A percentile compares a stretch with the other conserved stretches of the same genome.
These are phyloP conservation scores for Ischnura elegans DNA, from an alignment of 2,888 invertebrate species.

Conservation along the genomic window DNA sequence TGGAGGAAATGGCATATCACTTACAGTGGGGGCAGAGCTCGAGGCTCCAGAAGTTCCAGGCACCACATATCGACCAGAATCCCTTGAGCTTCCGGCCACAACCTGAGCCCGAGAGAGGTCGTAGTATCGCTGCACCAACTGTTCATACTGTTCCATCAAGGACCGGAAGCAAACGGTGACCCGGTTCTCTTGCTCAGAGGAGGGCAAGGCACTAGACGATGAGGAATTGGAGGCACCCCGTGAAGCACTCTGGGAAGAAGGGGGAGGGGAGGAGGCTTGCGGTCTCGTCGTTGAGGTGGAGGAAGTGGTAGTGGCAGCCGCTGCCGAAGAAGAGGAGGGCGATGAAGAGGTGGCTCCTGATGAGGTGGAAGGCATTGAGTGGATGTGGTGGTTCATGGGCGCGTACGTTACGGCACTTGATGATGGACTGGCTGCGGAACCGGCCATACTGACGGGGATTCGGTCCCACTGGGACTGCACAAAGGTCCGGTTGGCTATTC, in stretches of 20 bases:
- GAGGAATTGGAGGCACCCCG: neutral
- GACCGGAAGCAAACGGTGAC: constrained; percentile 79
- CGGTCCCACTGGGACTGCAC: constrained; percentile 80
- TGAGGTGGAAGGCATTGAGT: constrained; percentile 29
- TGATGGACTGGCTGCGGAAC: constrained; percentile 68
- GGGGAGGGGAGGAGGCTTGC: constrained; percentile 78
- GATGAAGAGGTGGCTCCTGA: constrained; percentile 37
- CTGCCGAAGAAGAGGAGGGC: constrained; percentile 71
- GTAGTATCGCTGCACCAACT: constrained; percentile 78
- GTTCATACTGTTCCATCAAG: constrained; percentile 79
- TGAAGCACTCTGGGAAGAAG: constrained; percentile 70
- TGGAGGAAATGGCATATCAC: neutral
- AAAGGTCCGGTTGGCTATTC: constrained; percentile 85
- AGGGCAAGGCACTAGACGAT: constrained; percentile 9
- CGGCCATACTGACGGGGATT: constrained; percentile 66
- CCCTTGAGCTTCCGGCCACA: constrained; percentile 73
- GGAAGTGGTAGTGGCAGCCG: constrained; percentile 73
- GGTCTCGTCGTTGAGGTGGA: constrained; percentile 75
- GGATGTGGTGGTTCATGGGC: constrained; percentile 68
- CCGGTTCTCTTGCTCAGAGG: constrained; percentile 77
- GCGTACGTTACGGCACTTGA: constrained; percentile 19
- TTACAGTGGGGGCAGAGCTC: constrained; percentile 49
- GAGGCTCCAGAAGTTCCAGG: constrained; percentile 27
- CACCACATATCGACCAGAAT: neutral
- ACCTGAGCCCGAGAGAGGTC: constrained; percentile 78